Base-by-base conservation (phyloP, 35 echinoderm and acorn worm genomes). In the Lytechinus pictus region DNA sequence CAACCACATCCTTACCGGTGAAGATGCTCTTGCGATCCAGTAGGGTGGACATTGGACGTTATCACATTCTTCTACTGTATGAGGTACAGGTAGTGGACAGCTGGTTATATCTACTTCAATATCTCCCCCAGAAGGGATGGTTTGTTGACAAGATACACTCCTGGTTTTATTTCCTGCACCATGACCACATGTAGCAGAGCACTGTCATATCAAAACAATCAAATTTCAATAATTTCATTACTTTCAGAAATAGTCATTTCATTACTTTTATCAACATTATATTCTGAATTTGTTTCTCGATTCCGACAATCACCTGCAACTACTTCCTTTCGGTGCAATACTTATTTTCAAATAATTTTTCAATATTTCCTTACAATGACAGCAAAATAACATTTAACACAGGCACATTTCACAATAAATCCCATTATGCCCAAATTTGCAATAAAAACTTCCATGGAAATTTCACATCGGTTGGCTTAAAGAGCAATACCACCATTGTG, bases 11-110 rank as follows among this genome's bases (percentile, higher is more conserved):
- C 88, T 54, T 90, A 90, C 88, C 28, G 9, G n/a, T 90, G 88
- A 90, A 33, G 88, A 10, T 21, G 88, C 16, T 54, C 88, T 44
- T 54, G 52, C 52, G 24, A 90, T 54, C 88, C 88, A 90, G 27
- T 90, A 90, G 7, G 88, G 88, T 16, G 88, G 88, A 90, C 88
- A 90, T 54, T 90, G 88, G 12, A 52, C 88, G 19, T 90, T 90
- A 21, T 90, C 88, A 9, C 88, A 90, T 90, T 90, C 88, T 33
- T 90, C 88, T 21, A 90, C 88, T 90, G 88, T 90, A 54, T 90
- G 88, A 54, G 88, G 88, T 8, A 90, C 88, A 52, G 88, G 88
- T 27, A 90, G 88, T 54, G 88, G 88, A 21, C 88, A 90, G 88
- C 52, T 54, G 88, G 28, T 90, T 9, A 90, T 52, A 54, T 90